Percentiles rank a stretch among this genome's conserved stretches.
These are phyloP conservation scores for Neogale vison DNA, from an alignment of 2,113 vertebrate genomes.

Conservation along the genomic window DNA sequence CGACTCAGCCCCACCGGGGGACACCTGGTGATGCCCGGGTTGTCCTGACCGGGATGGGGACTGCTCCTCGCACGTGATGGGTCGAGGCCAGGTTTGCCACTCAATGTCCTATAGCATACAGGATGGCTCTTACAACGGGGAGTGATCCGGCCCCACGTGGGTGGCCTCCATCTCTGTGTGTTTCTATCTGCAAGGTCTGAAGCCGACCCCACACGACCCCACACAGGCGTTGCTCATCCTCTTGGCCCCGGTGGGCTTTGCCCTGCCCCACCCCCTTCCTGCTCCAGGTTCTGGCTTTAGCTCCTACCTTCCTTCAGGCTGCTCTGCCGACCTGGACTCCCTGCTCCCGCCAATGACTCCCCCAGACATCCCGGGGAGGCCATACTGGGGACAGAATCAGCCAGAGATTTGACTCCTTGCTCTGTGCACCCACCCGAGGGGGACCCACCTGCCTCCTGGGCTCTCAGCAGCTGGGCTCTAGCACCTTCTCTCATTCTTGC, in stretches of 20 bases:
- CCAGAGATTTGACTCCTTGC: fast-evolving
- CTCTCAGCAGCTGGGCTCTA: neutral
- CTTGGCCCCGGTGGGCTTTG: neutral
- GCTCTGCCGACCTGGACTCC: neutral
- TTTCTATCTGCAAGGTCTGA: neutral
- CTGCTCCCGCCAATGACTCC: neutral
- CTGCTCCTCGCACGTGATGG: neutral
- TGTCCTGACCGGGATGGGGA: neutral
- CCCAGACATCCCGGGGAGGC: neutral
- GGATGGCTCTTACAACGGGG: neutral
- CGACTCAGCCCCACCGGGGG: neutral
- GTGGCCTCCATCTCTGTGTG: neutral
- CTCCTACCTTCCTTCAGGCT: neutral
- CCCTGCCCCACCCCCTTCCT: neutral
- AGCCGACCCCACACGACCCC: no score
- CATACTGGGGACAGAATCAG: neutral
- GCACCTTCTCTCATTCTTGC: no score
- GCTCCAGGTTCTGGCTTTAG: neutral
- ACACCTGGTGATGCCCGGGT: neutral
- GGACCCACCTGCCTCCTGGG: no score
- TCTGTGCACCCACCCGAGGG: fast-evolving
- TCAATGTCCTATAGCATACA: neutral
- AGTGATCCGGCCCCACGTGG: fast-evolving
- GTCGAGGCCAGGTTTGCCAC: neutral
- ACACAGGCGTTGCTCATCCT: neutral